Percentiles rank a stretch among this genome's conserved stretches.
Evolutionary conservation across 2,888 invertebrate species (phyloP).

Genomic region (Fabriciana adippe): DNA sequence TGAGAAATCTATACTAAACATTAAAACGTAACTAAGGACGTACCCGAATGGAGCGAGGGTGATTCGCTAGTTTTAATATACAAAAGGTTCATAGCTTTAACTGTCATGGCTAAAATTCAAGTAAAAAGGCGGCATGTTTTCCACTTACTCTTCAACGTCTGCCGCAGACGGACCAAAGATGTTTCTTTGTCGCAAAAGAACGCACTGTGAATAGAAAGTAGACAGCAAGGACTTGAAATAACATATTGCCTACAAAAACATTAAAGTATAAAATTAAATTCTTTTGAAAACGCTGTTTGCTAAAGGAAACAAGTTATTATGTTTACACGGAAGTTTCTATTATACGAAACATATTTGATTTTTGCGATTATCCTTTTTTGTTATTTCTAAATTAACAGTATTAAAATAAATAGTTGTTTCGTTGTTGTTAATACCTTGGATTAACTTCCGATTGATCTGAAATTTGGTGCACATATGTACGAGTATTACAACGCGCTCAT

Average conservation of each 20-base stretch:
- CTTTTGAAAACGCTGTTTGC: not conserved
- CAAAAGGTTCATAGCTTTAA: constrained; percentile 14
- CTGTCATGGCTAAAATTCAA: constrained; percentile 18
- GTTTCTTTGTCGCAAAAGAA: constrained; percentile 30
- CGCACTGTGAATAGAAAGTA: constrained; percentile 24
- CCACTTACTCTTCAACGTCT: constrained; percentile 27
- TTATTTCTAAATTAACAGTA: too few species aligned
- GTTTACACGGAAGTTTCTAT: not conserved
- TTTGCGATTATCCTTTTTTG: too few species aligned
- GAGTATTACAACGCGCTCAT: too few species aligned
- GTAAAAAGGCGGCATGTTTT: constrained; percentile 26
- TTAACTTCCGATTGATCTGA: too few species aligned
- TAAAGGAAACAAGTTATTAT: not conserved
- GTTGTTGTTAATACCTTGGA: too few species aligned
- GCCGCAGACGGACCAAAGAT: constrained; percentile 26
- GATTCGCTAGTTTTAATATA: constrained; percentile 1
- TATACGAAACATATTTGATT: too few species aligned
- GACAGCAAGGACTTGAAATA: constrained; percentile 12
- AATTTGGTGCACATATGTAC: too few species aligned
- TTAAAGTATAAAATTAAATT: constrained; percentile 9
- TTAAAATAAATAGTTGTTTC: too few species aligned
- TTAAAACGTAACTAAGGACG: too few species aligned
- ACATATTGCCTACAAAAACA: constrained; percentile 4
- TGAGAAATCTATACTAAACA: too few species aligned
- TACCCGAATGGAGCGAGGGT: too few species aligned